A percentile compares a stretch with the other conserved stretches of the same genome.
Conservation (phyloP, 2,797 vertebrate species). For the Toxotes lorentzi region DNA sequence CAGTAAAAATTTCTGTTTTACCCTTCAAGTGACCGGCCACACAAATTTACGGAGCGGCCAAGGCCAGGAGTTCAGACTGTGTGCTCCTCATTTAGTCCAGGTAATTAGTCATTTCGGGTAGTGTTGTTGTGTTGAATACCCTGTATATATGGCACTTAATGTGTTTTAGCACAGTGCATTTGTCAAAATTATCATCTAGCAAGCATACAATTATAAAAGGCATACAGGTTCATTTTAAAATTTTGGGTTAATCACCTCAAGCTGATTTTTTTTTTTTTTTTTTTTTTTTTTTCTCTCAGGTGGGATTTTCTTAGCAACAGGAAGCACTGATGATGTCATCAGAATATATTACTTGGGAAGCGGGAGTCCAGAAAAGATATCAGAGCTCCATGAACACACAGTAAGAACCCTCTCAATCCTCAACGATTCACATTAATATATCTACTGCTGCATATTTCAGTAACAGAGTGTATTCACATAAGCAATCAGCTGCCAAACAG, state of each 20-base stretch:
- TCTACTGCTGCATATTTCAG: background rate
- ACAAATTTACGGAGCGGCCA: constrained; percentile 96
- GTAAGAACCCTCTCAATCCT: constrained; percentile 83
- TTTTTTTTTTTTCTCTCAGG: constrained; percentile 80
- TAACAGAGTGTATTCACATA: background rate
- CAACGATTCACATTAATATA: background rate
- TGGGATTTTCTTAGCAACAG: constrained; percentile 97
- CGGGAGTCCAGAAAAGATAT: constrained; percentile 93
- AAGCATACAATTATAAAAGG: background rate
- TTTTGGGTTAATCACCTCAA: background rate
- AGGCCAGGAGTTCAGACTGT: constrained; percentile 96
- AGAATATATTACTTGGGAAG: constrained; percentile 97
- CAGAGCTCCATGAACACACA: constrained; percentile 95
- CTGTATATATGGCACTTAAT: background rate
- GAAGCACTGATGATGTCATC: constrained; percentile 98
- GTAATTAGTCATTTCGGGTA: constrained; percentile 78
- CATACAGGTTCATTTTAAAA: background rate
- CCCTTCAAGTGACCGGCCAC: constrained; percentile 89
- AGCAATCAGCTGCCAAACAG: background rate
- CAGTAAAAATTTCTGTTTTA: constrained; percentile 36
- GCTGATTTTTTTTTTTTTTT: constrained; percentile 8
- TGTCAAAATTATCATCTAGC: background rate
- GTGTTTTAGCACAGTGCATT: background rate
- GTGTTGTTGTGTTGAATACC: constrained; percentile 3
- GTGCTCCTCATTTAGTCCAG: constrained; percentile 97